These are phyloP conservation scores for Fragum sueziense DNA, from an alignment of 2,888 invertebrate genomes.

Conservation along the genomic window DNA sequence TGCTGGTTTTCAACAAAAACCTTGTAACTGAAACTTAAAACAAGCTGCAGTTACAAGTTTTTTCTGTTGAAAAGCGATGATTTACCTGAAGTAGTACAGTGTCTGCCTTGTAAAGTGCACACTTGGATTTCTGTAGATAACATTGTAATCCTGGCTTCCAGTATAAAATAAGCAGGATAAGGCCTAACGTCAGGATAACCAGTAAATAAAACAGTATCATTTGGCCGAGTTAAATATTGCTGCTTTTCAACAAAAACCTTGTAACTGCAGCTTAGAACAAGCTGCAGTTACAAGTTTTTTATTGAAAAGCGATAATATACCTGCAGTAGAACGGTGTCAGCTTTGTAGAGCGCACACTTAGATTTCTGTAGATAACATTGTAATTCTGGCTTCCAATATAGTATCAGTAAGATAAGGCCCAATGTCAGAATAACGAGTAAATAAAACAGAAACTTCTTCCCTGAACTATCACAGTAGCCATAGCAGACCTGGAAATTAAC, in stretches of 20 bases:
- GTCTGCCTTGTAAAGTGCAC: slow-evolving; percentile 74
- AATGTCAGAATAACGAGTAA: slow-evolving; percentile 71
- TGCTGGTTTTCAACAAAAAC: no score
- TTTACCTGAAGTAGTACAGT: slow-evolving; percentile 76
- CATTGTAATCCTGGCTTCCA: slow-evolving; percentile 78
- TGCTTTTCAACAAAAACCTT: no score
- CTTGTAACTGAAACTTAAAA: no score
- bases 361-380: slow-evolving; percentile 72
- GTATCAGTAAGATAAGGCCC: slow-evolving; percentile 74
- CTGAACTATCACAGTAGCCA: slow-evolving; percentile 71
- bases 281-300: no score
- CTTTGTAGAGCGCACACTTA: slow-evolving; percentile 72
- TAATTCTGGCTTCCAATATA: slow-evolving; percentile 78
- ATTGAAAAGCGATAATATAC: no score
- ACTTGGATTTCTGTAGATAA: slow-evolving; percentile 69
- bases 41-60: no score
- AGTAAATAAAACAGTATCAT: slow-evolving; percentile 69
- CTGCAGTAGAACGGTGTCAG: slow-evolving; percentile 75
- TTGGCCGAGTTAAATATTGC: no score
- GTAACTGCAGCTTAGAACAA: no score
- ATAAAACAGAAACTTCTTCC: slow-evolving; percentile 69
- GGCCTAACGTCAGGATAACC: slow-evolving; percentile 73
- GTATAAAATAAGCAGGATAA: slow-evolving; percentile 74
- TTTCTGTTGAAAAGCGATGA: no score
- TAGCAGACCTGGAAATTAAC: slow-evolving; percentile 72